A percentile compares a stretch with the other conserved stretches of the same genome.
phyloP scores from a whole-genome alignment of 2,888 invertebrate species.

The Drosophila nigritarsus region DNA sequence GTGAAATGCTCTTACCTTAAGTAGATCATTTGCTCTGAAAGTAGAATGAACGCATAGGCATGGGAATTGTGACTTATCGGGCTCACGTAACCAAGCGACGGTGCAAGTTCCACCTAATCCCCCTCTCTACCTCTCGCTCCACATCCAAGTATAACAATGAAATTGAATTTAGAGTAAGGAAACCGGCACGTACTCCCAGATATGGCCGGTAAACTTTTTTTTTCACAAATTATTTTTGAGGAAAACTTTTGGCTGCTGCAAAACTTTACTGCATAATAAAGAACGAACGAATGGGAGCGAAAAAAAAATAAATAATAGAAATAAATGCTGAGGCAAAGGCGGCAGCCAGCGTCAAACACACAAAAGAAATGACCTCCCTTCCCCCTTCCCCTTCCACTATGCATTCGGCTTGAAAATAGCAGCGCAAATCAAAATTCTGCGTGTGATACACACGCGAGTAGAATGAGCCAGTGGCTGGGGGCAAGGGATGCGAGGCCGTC shows the following conservation, averaged over 20 bases:
- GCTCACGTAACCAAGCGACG: conserved; percentile 56
- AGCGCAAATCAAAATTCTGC: conserved; percentile 75
- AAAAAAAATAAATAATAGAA: conserved; percentile 21
- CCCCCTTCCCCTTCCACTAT: not conserved
- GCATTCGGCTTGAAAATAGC: conserved; percentile 32
- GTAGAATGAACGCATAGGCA: conserved; percentile 27
- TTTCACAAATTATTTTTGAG: conserved; percentile 75
- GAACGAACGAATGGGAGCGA: conserved; percentile 42
- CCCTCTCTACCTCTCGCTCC: not conserved
- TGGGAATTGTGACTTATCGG: conserved; percentile 25
- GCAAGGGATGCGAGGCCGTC: not conserved
- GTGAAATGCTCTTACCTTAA: conserved; percentile 27
- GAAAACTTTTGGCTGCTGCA: conserved; percentile 63
- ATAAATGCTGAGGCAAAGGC: conserved; percentile 41
- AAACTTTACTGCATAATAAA: conserved; percentile 77
- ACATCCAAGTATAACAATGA: conserved; percentile 62
- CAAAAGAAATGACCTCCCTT: conserved; percentile 32
- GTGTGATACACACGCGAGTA: conserved; percentile 61
- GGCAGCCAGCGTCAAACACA: conserved; percentile 18
- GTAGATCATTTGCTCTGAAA: conserved; percentile 34
- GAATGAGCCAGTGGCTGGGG: not conserved
- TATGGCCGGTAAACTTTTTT: conserved; percentile 71
- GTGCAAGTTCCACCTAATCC: not conserved
- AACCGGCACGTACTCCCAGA: conserved; percentile 69
- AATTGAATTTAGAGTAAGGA: conserved; percentile 77